Percentiles rank a stretch among this genome's conserved stretches.
Evolutionary conservation across 2,797 vertebrate species (phyloP).

Genomic region (Neosalanx taihuensis): DNA sequence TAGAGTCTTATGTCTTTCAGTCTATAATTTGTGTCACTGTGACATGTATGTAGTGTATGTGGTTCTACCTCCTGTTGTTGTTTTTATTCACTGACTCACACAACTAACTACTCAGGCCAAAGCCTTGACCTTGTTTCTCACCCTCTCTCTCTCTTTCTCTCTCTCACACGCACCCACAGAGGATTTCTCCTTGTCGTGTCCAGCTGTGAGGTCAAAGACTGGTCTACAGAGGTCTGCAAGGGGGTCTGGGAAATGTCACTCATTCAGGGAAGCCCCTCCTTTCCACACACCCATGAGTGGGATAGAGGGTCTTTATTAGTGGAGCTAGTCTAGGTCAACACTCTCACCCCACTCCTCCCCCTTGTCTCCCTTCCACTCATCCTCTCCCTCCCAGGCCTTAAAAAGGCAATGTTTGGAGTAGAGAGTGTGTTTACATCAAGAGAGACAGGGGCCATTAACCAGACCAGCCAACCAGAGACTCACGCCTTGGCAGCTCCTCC

Average conservation of each 20-base stretch:
- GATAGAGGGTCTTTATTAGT: conserved; percentile 68
- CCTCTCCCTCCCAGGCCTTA: conserved; percentile 80
- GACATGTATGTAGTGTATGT: not conserved
- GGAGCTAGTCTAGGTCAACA: conserved; percentile 59
- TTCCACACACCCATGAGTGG: conserved; percentile 41
- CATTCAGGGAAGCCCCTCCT: conserved; percentile 12
- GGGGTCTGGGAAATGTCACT: conserved; percentile 42
- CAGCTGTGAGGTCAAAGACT: conserved; percentile 6
- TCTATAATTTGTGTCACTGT: not conserved
- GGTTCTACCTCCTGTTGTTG: not conserved
- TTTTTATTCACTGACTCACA: not conserved
- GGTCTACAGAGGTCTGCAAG: not conserved
- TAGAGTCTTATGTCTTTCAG: not conserved
- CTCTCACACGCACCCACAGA: not conserved
- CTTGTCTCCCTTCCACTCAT: too few relatives aligned
- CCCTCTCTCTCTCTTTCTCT: not conserved
- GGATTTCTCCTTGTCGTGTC: not conserved
- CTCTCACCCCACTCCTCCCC: conserved; percentile 29
- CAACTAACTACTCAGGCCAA: not conserved
- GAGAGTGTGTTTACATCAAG: conserved; percentile 69
- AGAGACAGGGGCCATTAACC: conserved; percentile 56
- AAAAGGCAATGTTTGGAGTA: conserved; percentile 97
- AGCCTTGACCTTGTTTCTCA: not conserved
- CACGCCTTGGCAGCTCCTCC: conserved; percentile 32
- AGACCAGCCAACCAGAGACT: conserved; percentile 49